Evolutionary conservation across 1,140 invertebrate genomes (phyloP), one percentile per base, ranked within the genome.

Genomic region (Scaptomyza graminum): DNA sequence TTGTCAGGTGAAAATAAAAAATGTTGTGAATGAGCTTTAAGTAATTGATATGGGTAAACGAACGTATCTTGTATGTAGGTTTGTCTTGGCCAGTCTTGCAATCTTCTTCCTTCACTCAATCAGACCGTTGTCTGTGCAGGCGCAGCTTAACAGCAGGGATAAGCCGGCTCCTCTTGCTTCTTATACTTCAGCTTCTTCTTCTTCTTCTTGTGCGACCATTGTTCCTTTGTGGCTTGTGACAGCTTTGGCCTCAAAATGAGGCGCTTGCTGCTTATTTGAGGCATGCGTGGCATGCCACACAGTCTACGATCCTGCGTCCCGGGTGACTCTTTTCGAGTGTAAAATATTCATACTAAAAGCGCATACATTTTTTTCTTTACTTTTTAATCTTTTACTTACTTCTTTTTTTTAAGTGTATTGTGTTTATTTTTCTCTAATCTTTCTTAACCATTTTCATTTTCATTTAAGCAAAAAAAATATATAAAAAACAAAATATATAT

Each of bases 1-100:
- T 91, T 87, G 90, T 91, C 90, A 91, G 90, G 90, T 91, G 90
- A 91, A 91, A 90, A 90, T 90, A 90, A 90, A 90, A 79, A 82
- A 90, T 88, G 79, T 83, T 90, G 87, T 90, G 87, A 87, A 90
- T 90, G 81, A 87, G 80, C 83, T 87, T 88, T 90, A 90, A 90
- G 90, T 91, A 91, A 91, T 91, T 91, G 90, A 91, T 91, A 91
- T 91, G 90, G 85, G 83, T 91, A 22, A 22, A 79, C 67, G 67
- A 61, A 39, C 37, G 47, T 34, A 28, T 15, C 18, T 12, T 51
- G 44, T 34, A 34, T 9, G 31, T 34, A 9, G 9, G 18, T 22
- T 22, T 62, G 28, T 28, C 9, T 34, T 49, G 52, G 28, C 43
- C 44, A 47, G 49, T 60, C 49, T 41, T 22, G 12, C 43, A 18